Conservation (phyloP, 2,888 invertebrate species). For the Metopia argyrocephala region DNA sequence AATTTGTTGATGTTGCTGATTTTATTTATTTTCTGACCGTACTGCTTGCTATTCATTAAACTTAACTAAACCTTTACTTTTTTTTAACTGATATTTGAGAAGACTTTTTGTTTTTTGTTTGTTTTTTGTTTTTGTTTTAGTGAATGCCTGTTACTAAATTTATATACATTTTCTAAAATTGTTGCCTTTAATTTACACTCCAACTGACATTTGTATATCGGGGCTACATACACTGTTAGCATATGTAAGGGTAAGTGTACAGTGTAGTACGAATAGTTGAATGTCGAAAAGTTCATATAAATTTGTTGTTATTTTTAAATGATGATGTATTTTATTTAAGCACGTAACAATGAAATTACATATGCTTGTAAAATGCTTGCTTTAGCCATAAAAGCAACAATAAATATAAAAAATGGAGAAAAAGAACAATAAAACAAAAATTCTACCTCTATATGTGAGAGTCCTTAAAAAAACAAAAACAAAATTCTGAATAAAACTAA, state of each 20-base stretch:
- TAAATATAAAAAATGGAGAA: background rate
- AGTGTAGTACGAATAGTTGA: background rate
- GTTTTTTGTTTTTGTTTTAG: too few relatives aligned
- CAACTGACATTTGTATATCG: background rate
- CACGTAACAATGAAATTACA: conserved; percentile 74
- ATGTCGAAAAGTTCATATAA: conserved; percentile 12
- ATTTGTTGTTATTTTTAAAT: conserved; percentile 60
- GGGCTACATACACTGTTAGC: background rate
- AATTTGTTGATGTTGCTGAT: conserved; percentile 17
- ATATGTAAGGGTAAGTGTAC: background rate
- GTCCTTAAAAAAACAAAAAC: conserved; percentile 20
- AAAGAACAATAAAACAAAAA: conserved; percentile 23
- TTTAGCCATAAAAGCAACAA: background rate
- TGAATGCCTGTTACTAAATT: too few relatives aligned
- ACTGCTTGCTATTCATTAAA: background rate
- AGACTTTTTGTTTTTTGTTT: too few relatives aligned
- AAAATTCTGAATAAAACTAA: too few relatives aligned
- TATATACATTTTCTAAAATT: too few relatives aligned
- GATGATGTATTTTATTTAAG: conserved; percentile 72
- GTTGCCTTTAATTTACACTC: too few relatives aligned
- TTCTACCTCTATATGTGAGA: conserved; percentile 35
- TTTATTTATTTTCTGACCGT: background rate
- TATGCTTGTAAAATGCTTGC: background rate
- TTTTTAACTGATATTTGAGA: too few relatives aligned
- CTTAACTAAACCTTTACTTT: background rate